Evolutionary conservation across 2,888 invertebrate species (phyloP).

Genomic region (Abrostola tripartita): DNA sequence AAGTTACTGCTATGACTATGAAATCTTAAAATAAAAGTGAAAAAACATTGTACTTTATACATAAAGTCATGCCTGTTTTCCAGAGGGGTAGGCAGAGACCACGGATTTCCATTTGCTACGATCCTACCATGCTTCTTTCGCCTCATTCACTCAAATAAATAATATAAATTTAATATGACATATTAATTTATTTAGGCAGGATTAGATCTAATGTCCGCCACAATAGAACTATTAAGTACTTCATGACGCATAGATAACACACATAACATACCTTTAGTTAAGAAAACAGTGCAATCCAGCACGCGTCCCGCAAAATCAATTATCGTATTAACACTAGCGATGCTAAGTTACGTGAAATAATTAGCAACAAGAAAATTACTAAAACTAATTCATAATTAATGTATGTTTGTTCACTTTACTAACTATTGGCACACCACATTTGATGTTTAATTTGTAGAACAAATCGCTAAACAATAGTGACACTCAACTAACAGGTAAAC

Average conservation of each 20-base stretch:
- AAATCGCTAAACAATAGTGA: constrained; percentile 7
- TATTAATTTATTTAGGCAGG: too few relatives aligned
- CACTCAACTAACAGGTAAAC: constrained; percentile 16
- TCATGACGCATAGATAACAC: not conserved
- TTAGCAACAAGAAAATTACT: constrained; percentile 46
- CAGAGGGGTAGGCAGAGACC: too few relatives aligned
- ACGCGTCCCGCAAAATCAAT: constrained; percentile 10
- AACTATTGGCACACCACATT: constrained; percentile 15
- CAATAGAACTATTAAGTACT: constrained; percentile 1
- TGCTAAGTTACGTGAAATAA: constrained; percentile 41
- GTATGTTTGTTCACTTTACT: constrained; percentile 29
- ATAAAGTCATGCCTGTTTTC: too few relatives aligned
- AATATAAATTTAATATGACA: too few relatives aligned
- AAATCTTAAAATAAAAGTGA: too few relatives aligned
- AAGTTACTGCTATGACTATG: too few relatives aligned
- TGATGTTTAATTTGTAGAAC: constrained; percentile 21
- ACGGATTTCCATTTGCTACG: too few relatives aligned
- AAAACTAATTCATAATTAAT: constrained; percentile 50
- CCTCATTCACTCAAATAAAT: too few relatives aligned
- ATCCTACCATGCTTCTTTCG: too few relatives aligned
- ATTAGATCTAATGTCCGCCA: too few relatives aligned
- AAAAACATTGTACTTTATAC: too few relatives aligned
- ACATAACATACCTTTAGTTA: constrained; percentile 37
- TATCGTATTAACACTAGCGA: constrained; percentile 41
- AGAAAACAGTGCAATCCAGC: constrained; percentile 40